Evolutionary conservation across 1,140 invertebrate species (phyloP).

Genomic region (Hirudo medicinalis): DNA sequence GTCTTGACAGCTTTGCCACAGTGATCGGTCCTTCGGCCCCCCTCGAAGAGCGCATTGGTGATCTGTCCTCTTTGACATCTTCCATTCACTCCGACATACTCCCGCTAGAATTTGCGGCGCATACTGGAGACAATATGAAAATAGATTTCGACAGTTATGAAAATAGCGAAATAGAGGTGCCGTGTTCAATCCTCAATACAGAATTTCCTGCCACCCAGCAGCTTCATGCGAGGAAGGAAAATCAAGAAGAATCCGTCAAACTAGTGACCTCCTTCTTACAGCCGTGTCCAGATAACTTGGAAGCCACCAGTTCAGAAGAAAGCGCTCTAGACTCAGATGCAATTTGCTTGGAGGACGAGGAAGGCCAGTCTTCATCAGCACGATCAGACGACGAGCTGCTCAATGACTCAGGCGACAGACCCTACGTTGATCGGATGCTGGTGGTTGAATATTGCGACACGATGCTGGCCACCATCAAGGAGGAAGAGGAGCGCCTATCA

Average conservation of each 20-base stretch:
- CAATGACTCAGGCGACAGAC: neutral
- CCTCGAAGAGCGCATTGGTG: slow-evolving; percentile 50
- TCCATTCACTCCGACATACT: slow-evolving; percentile 41
- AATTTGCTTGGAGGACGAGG: neutral
- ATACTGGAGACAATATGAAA: slow-evolving; percentile 13
- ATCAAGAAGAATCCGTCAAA: slow-evolving; percentile 41
- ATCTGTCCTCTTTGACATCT: slow-evolving; percentile 39
- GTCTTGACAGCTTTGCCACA: slow-evolving; percentile 66
- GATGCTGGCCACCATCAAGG: slow-evolving; percentile 14
- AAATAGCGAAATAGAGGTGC: neutral
- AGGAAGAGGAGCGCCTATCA: slow-evolving; percentile 14
- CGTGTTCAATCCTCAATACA: neutral
- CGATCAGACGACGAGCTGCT: neutral
- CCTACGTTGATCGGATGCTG: neutral
- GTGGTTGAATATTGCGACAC: neutral
- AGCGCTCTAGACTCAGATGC: neutral
- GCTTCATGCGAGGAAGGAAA: slow-evolving; percentile 1
- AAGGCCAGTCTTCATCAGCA: slow-evolving; percentile 1
- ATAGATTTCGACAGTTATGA: too few relatives aligned
- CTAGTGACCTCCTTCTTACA: too few relatives aligned
- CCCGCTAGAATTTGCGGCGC: slow-evolving; percentile 27
- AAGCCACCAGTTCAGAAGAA: neutral
- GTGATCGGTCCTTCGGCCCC: slow-evolving; percentile 45
- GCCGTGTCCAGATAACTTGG: too few relatives aligned
- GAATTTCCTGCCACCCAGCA: neutral